Percentiles rank a stretch among this genome's conserved stretches.
phyloP scores from a whole-genome alignment of 2,888 invertebrate species.

The Conus canariensis region DNA sequence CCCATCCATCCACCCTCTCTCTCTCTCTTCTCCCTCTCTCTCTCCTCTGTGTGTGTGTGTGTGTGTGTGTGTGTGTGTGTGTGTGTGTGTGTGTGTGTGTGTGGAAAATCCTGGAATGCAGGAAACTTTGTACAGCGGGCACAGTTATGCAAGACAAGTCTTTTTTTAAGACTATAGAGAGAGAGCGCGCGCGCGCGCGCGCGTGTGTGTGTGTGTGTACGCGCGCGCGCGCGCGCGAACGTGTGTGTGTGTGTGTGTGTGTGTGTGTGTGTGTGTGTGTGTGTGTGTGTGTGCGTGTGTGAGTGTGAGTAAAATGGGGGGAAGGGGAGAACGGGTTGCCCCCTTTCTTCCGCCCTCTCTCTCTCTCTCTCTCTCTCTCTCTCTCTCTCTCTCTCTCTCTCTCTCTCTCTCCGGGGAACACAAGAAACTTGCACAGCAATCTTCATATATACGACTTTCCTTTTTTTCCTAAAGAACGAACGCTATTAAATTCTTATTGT shows the following conservation, averaged over 20 bases:
- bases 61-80: background rate
- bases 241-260: background rate
- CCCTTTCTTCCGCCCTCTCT: background rate
- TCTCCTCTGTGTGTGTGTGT: background rate
- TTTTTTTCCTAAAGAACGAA: too few relatives aligned
- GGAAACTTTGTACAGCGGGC: too few relatives aligned
- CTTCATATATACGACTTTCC: background rate
- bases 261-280: background rate
- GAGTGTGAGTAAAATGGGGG: background rate
- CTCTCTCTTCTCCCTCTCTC: background rate
- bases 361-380: slow-evolving; percentile 4
- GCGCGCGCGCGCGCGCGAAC: background rate
- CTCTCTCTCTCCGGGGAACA: too few relatives aligned
- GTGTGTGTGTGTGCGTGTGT: background rate
- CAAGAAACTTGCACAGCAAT: too few relatives aligned
- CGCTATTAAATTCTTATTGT: too few relatives aligned
- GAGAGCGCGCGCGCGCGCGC: background rate
- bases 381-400: background rate
- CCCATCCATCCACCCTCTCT: background rate
- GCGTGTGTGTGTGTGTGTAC: background rate
- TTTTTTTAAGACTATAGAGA: too few relatives aligned
- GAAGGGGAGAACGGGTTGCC: background rate
- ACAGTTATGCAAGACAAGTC: too few relatives aligned
- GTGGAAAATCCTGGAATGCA: too few relatives aligned
- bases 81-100: too few relatives aligned